A percentile compares a stretch with the other conserved stretches of the same genome.
phyloP scores from a whole-genome alignment of 2,113 vertebrate genomes.

The Prionailurus viverrinus region DNA sequence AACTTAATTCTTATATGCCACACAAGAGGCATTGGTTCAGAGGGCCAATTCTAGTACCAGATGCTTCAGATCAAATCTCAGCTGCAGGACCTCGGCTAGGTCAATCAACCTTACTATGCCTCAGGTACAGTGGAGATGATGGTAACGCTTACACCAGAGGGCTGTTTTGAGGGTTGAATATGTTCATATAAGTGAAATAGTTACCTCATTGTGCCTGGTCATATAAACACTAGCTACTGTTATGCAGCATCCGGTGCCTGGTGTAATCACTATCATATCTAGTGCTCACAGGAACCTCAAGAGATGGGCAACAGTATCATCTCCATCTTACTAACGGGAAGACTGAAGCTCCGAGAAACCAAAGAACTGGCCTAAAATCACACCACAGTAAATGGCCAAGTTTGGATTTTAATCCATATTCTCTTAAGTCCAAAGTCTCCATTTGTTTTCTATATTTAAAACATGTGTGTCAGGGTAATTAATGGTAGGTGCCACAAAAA shows the following conservation, averaged over 20 bases:
- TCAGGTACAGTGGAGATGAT: not conserved
- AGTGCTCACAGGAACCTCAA: not conserved
- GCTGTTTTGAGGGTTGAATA: not conserved
- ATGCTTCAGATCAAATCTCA: not conserved
- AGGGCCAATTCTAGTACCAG: not conserved
- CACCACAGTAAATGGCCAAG: not conserved
- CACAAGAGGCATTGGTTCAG: not conserved
- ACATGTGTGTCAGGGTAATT: not conserved
- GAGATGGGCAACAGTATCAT: not conserved
- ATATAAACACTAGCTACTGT: not conserved
- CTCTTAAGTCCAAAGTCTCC: not conserved
- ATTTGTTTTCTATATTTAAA: not conserved
- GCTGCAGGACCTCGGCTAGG: not conserved
- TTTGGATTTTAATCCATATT: slow-evolving; percentile 15
- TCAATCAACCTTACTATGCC: not conserved
- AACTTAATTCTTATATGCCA: not conserved
- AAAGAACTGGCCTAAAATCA: not conserved
- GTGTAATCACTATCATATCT: not conserved
- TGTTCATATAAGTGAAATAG: not conserved
- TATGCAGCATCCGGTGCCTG: not conserved
- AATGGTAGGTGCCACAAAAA: not conserved
- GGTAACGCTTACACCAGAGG: not conserved
- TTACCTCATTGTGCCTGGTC: not conserved
- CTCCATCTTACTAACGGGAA: not conserved
- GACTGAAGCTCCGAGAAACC: not conserved